Base-by-base conservation (phyloP, 2,888 invertebrate genomes). In the Chrysolina americana region DNA sequence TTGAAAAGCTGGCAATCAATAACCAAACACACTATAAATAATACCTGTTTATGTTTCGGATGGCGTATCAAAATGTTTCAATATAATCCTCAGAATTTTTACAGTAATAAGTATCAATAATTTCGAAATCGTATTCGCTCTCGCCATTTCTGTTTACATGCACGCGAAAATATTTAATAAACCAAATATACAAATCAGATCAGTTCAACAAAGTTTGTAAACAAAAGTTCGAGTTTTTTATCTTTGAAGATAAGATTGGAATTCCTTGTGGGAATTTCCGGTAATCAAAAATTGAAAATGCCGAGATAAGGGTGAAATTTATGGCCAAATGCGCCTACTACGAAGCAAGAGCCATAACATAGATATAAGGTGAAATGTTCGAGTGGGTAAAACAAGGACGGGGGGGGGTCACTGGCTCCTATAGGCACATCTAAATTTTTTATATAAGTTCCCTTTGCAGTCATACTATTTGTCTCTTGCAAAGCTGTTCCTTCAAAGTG, bases 1-100 rank as follows among this genome's bases (percentile, higher is more conserved):
- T 73, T 70, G 48, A 71, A 70, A 72, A 76, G 73, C 76, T 78
- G 78, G 78, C 78, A 76, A 73, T 76, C 75, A 65, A 65, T 70
- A 78, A 73, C 21, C 76, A 68, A 78, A 76, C 36, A 78, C 78
- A 78, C 69, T 76, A 78, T 75, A 78, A 78, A 78, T 78, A 78
- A n/a, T 71, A 76, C 72, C 71, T 75, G 78, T 76, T 78, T 78
- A 78, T 78, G 69, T 76, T 75, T 73, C 72, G 66, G 50, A 63
- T 41, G 74, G 66, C 74, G 74, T 78, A 78, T 78, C 78, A 75
- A 76, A 78, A 78, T 78, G 74, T 76, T 76, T 76, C 44, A 75
- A 76, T 75, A 75, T 76, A 74, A 73, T 76, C 74, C 75, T 72
- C 74, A 75, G 78, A 76, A 75, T 65, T 74, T 71, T 36, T 65